Base-by-base conservation (phyloP, 2,797 vertebrate genomes). In the Poeciliopsis turneri region DNA sequence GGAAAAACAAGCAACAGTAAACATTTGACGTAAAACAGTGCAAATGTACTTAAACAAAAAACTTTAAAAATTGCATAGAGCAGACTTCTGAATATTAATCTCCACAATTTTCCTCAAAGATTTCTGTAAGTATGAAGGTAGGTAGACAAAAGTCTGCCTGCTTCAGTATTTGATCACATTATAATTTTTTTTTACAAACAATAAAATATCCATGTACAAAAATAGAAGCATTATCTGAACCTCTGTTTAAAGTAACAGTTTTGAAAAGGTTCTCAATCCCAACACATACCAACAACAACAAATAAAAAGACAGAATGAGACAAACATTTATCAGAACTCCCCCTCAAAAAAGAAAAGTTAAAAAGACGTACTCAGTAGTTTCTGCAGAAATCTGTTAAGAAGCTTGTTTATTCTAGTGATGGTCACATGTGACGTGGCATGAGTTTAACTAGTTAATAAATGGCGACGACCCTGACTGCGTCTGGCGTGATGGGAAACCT, bases 391-490 rank as follows among this genome's bases (percentile, higher is more conserved):
- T 79, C 39, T 0, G 2, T 73, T 36, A 45, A 8, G 81, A 89
- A 83, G 55, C 75, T 80, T 71, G 43, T 28, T 15, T 70, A 72
- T 81, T 61, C 72, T 39, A 49, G 45, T 53, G 79, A 18, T 68
- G 53, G 25, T 39, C 79, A 66, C 28, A 68, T 72, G 59, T 30
- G 51, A 39, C 39, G 68, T 10, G 33, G 3, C 18, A 5, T 28
- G 57, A 33, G 41, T 76, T 47, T 43, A 36, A 43, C 41, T 66
- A 25, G 77, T 47, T 94, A 84, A 94, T 45, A 92, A 53, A 70
- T 93, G 89, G 36, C 87, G 87, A 41, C 87, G 90, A 11, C 94
- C 94, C 53, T 83, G 87, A 79, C 93, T 94, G 69, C 93, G 91
- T 78, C 93, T 92, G 77, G 13, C 82, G 20, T 85, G 86, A 9